Conservation (phyloP, 2,888 invertebrate genomes). For the Pammene fasciana region DNA sequence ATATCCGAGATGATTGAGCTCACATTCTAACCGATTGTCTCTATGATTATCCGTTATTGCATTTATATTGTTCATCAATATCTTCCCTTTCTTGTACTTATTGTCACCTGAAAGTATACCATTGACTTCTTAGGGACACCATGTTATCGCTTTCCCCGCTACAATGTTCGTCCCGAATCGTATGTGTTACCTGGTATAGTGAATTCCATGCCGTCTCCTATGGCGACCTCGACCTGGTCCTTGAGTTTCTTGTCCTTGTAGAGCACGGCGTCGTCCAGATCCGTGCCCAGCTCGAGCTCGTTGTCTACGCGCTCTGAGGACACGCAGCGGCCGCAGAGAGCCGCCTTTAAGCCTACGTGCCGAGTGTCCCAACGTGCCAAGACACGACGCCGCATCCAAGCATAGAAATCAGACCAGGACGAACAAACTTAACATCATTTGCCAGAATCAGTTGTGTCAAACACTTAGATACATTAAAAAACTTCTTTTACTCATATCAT, state of each 20-base stretch:
- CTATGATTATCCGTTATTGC: conserved; percentile 89
- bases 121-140: conserved; percentile 45
- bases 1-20: conserved; percentile 88
- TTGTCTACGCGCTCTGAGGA: conserved; percentile 87
- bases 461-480: background rate
- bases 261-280: conserved; percentile 92
- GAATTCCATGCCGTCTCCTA: conserved; percentile 96
- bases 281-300: conserved; percentile 85
- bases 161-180: conserved; percentile 31
- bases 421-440: conserved; percentile 42
- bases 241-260: conserved; percentile 94
- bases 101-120: conserved; percentile 86
- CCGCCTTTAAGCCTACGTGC: conserved; percentile 82
- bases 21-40: conserved; percentile 89
- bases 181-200: conserved; percentile 90
- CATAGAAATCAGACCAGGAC: conserved; percentile 81
- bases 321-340: conserved; percentile 86
- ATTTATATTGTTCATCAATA: conserved; percentile 91
- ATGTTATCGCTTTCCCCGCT: conserved; percentile 35
- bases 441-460: conserved; percentile 6
- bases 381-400: conserved; percentile 71
- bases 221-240: conserved; percentile 95
- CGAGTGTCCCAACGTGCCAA: conserved; percentile 60
- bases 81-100: conserved; percentile 92
- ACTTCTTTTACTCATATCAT: background rate